These are phyloP conservation scores for Calephelis perditalis DNA, from an alignment of 2,888 invertebrate genomes.

Conservation along the genomic window DNA sequence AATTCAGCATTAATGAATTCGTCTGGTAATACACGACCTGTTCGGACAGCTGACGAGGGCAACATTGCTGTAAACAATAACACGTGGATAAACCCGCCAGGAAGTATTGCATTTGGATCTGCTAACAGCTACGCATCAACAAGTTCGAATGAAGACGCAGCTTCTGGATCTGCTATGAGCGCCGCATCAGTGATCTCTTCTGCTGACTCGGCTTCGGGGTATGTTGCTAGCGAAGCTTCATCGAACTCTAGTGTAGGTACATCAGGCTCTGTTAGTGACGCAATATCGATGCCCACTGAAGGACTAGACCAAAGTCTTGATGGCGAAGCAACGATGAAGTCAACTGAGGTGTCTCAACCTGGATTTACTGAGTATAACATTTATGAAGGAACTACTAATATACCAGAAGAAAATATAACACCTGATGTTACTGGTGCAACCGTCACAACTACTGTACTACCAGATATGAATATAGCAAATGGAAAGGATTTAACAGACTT, in stretches of 20 bases:
- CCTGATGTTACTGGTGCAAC: constrained; percentile 1
- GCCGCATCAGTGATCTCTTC: background rate
- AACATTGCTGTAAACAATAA: background rate
- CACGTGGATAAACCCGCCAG: background rate
- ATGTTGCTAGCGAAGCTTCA: background rate
- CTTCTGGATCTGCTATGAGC: constrained; percentile 5
- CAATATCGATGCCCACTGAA: background rate
- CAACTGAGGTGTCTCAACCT: background rate
- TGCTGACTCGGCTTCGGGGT: constrained; percentile 1
- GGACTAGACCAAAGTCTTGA: background rate
- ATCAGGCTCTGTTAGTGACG: background rate
- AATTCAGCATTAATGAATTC: background rate
- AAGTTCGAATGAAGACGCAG: background rate
- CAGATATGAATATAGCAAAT: constrained; percentile 12
- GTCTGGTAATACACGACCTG: background rate
- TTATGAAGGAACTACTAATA: constrained; percentile 14
- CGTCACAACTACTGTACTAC: constrained; percentile 1
- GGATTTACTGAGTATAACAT: background rate
- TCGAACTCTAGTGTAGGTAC: background rate
- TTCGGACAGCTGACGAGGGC: background rate
- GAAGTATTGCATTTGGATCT: background rate
- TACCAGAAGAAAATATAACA: constrained; percentile 7
- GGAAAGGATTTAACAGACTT: constrained; percentile 14
- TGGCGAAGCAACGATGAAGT: background rate
- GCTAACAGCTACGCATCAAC: constrained; percentile 4